A percentile compares a stretch with the other conserved stretches of the same genome.
These are phyloP conservation scores for Pogonocichla stellata DNA, from an alignment of 2,113 vertebrate genomes.

Conservation along the genomic window DNA sequence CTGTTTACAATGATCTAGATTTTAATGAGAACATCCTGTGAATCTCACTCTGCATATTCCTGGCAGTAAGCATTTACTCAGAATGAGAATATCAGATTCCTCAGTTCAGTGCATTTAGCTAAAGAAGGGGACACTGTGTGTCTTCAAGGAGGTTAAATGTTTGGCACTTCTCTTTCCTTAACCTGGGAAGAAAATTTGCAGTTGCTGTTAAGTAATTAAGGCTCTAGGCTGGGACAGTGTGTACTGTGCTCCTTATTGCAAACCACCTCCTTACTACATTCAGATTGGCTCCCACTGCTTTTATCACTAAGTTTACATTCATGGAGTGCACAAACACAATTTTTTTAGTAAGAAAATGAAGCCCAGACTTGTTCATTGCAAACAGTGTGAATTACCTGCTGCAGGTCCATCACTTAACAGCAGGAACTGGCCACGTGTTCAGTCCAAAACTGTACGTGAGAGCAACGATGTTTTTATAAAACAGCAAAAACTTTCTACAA, in stretches of 20 bases:
- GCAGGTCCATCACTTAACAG: neutral
- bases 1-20: neutral
- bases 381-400: neutral
- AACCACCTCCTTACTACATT: neutral
- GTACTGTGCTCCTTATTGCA: neutral
- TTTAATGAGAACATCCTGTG: constrained; percentile 1
- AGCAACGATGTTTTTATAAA: accelerated
- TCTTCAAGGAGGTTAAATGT: neutral
- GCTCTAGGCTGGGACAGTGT: neutral
- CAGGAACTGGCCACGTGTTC: neutral
- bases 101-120: neutral
- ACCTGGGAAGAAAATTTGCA: neutral
- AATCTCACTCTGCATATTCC: neutral
- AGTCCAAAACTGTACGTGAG: neutral
- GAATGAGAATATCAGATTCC: neutral
- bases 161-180: neutral
- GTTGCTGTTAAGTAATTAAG: neutral
- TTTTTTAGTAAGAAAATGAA: neutral
- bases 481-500: neutral
- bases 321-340: neutral
- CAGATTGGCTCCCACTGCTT: neutral
- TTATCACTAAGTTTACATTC: neutral
- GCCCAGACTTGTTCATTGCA: neutral
- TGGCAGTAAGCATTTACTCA: neutral
- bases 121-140: neutral